Evolutionary conservation across 2,113 vertebrate genomes (phyloP).

Genomic region (Sinocyclocheilus rhinocerous): DNA sequence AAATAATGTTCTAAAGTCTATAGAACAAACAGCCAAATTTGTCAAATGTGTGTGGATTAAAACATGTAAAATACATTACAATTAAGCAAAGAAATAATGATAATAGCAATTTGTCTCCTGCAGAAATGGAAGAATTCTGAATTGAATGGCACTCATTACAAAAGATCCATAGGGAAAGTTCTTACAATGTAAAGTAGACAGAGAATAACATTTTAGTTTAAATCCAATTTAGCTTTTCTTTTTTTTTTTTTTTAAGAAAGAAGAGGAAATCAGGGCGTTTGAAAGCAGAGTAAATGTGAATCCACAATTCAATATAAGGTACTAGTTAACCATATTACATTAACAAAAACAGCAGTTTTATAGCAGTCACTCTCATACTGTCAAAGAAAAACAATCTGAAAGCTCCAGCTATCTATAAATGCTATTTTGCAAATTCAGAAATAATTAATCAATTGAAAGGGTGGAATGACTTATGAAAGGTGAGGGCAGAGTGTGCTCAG

Average conservation of each 20-base stretch:
- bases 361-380: neutral
- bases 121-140: neutral
- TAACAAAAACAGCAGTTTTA: neutral
- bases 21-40: neutral
- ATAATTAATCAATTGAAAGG: constrained; percentile 13
- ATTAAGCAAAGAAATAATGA: neutral
- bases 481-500: constrained; percentile 48
- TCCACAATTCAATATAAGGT: neutral
- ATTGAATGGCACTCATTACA: neutral
- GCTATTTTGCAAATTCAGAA: constrained; percentile 23
- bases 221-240: too few relatives aligned
- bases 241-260: neutral
- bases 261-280: neutral
- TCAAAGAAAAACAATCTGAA: constrained; percentile 1
- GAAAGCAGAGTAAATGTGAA: neutral
- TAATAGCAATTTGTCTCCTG: neutral
- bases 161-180: neutral
- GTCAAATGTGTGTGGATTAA: neutral
- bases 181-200: too few relatives aligned
- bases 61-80: neutral
- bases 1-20: neutral
- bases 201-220: too few relatives aligned
- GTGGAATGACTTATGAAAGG: constrained; percentile 48
- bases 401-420: neutral
- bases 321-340: neutral